A percentile compares a stretch with the other conserved stretches of the same genome.
Conservation (phyloP, 2,113 vertebrate genomes). For the Ammodytes dubius region DNA sequence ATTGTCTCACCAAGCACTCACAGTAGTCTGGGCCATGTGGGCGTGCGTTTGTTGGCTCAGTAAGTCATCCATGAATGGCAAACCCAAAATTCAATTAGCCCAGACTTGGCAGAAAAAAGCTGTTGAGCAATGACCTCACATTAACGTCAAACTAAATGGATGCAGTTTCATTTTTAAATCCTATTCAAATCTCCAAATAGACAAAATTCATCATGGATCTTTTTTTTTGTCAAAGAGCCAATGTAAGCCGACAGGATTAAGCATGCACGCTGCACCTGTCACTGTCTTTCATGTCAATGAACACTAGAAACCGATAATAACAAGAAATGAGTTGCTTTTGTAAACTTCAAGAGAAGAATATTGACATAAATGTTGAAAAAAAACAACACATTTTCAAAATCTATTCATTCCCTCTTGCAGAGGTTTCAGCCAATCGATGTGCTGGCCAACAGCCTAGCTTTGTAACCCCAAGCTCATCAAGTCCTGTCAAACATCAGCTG, state of each 20-base stretch:
- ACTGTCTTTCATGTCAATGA: neutral
- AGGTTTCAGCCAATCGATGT: neutral
- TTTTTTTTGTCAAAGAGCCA: slow-evolving; percentile 52
- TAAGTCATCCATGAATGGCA: slow-evolving; percentile 65
- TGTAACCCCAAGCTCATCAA: slow-evolving; percentile 5
- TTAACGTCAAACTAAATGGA: slow-evolving; percentile 73
- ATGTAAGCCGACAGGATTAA: slow-evolving; percentile 8
- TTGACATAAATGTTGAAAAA: neutral
- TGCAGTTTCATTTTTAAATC: slow-evolving; percentile 70
- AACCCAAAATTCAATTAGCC: slow-evolving; percentile 74
- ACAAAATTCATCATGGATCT: slow-evolving; percentile 53
- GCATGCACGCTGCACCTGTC: neutral
- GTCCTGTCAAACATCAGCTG: slow-evolving; percentile 9
- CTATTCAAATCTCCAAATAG: slow-evolving; percentile 55
- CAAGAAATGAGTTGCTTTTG: neutral
- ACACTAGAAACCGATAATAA: neutral
- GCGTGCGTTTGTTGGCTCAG: slow-evolving; percentile 16
- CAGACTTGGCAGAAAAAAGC: slow-evolving; percentile 60
- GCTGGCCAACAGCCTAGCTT: slow-evolving; percentile 19
- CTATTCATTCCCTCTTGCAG: neutral
- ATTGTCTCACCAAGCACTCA: slow-evolving; percentile 11
- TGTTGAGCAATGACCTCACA: slow-evolving; percentile 74
- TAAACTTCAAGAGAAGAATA: neutral
- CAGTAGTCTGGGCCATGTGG: slow-evolving; percentile 21
- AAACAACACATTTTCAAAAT: neutral